Conservation (phyloP, 2,113 vertebrate species). For the Hypocryptadius cinnamomeus region DNA sequence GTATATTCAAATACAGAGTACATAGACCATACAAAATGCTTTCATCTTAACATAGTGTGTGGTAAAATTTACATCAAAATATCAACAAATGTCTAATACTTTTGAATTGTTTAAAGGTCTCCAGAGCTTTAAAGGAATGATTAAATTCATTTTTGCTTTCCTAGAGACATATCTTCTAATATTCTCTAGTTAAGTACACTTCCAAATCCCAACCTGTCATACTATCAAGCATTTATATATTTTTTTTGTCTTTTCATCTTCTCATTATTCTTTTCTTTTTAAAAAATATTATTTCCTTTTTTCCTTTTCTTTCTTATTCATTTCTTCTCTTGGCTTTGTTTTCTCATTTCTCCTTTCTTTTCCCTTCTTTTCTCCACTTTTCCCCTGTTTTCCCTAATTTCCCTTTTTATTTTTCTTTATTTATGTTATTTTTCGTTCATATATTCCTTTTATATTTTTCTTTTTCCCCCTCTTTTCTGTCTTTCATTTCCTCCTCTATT, state of each 20-base stretch:
- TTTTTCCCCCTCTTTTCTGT: fast-evolving
- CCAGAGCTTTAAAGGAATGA: neutral
- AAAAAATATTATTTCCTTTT: neutral
- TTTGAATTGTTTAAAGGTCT: neutral
- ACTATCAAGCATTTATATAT: neutral
- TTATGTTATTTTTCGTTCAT: fast-evolving
- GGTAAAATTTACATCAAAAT: neutral
- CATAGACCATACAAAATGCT: neutral
- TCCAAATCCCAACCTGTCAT: neutral
- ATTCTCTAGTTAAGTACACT: neutral
- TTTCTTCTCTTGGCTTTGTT: neutral
- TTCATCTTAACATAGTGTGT: neutral
- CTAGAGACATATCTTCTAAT: neutral
- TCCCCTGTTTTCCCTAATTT: fast-evolving
- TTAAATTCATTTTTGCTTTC: neutral
- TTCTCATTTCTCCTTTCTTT: fast-evolving
- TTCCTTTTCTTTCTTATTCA: fast-evolving
- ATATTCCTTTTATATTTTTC: fast-evolving
- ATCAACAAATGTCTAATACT: neutral
- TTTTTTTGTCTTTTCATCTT: neutral
- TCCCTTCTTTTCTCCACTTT: fast-evolving
- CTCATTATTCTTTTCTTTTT: neutral
- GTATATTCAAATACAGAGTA: neutral
- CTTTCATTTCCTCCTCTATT: fast-evolving
- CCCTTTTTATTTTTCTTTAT: neutral